Base-by-base conservation (phyloP, 2,797 vertebrate genomes). In the Sebastiscus albofasciatus region DNA sequence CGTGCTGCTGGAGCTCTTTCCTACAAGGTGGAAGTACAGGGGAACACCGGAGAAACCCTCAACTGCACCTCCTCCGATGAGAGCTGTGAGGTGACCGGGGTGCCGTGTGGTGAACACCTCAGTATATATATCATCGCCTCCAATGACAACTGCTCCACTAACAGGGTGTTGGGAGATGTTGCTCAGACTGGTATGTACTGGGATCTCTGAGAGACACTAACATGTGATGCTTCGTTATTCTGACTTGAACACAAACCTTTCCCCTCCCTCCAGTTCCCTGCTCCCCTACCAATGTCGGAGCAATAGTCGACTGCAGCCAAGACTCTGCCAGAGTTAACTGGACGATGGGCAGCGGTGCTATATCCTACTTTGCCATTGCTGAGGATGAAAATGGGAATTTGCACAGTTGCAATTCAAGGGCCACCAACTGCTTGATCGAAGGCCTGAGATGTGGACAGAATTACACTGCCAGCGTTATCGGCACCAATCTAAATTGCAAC, bases 31-130 rank as follows among this genome's bases (percentile, higher is more conserved):
- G 90, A 92, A 49, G 94, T 92, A 0, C 27, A 68, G 1, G 96
- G 95, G 5, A 96, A 95, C 91, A 85, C 72, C 0, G 89, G 79
- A 8, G 26, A 89, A 61, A 80, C n/a, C 62, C 96, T 95, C 89
- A 96, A 92, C 92, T 97, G 96, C 77, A 94, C 86, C 58, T 88
- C 95, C 12, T 3, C 33, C 29, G 81, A 42, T 66, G 95, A 74
- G 84, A 96, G 84, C 90, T 97, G 96, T 22, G 71, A 55, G 1
- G 73, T 96, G 26, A 33, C 26, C 0, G 83, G 77, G 0, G 80
- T 96, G 26, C 81, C 87, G 0, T 97, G 96, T 26, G 96, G 96
- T 0, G 92, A 96, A 72, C 94, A 95, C 33, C 90, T 96, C 49
- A 96, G 93, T 0, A 65, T 96, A 67, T 95, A 83, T 90, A 89